phyloP scores from a whole-genome alignment of 2,888 invertebrate species.

The Himalopsyche japonica region DNA sequence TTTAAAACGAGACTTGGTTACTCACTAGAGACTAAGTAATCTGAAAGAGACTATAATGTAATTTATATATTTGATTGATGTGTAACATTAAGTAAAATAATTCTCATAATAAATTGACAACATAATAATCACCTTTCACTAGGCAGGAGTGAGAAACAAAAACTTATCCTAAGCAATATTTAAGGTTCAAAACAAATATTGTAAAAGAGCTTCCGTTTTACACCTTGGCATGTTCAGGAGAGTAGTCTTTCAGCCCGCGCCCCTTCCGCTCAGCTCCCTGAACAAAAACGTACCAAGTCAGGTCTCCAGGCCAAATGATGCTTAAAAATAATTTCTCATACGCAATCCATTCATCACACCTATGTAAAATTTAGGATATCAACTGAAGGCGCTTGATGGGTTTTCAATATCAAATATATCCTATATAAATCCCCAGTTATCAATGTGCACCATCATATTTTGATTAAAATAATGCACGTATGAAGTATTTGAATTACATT shows the following conservation, averaged over 20 bases:
- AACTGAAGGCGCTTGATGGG: too few species aligned
- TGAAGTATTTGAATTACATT: too few species aligned
- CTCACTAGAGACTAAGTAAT: background rate
- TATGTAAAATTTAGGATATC: too few species aligned
- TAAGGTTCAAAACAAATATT: background rate
- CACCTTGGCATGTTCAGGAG: background rate
- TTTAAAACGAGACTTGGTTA: background rate
- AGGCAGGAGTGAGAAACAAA: slow-evolving; percentile 19
- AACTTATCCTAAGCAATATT: slow-evolving; percentile 8
- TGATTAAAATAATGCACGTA: too few species aligned
- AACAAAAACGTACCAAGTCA: slow-evolving; percentile 39
- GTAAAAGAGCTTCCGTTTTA: background rate
- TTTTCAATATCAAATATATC: too few species aligned
- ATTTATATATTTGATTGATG: background rate
- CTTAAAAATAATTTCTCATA: background rate
- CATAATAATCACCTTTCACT: slow-evolving; percentile 28
- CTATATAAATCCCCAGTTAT: background rate
- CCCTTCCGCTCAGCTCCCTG: slow-evolving; percentile 33
- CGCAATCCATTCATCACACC: background rate
- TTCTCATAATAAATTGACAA: background rate
- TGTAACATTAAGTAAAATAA: slow-evolving; percentile 1
- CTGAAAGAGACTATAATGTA: background rate
- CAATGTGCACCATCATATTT: too few species aligned
- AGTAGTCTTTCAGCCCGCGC: background rate
- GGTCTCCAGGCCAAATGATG: slow-evolving; percentile 23